Percentiles rank a stretch among this genome's conserved stretches.
phyloP scores from a whole-genome alignment of 1,140 invertebrate genomes.

The Drosophila murphyi region DNA sequence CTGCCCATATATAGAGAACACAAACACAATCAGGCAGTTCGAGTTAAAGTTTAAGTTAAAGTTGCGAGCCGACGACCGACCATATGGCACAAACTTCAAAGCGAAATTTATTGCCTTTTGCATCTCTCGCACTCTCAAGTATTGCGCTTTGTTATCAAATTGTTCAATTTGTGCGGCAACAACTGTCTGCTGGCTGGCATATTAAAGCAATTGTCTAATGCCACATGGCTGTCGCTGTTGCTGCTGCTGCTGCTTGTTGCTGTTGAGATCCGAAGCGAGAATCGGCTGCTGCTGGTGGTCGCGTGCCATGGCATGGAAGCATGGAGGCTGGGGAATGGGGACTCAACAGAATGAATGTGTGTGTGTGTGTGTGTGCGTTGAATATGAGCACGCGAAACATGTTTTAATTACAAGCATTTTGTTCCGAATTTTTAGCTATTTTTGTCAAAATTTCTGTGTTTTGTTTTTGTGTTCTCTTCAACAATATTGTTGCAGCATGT shows the following conservation, averaged over 20 bases:
- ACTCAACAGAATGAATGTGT: constrained; percentile 11
- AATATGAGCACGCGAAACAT: constrained; percentile 76
- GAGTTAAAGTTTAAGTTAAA: constrained; percentile 46
- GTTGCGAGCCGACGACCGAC: constrained; percentile 43
- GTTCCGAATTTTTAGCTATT: constrained; percentile 51
- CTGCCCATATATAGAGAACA: constrained; percentile 64
- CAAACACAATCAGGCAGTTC: constrained; percentile 2
- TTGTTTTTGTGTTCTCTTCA: constrained; percentile 12
- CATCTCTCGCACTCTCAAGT: constrained; percentile 55
- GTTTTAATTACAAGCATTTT: constrained; percentile 75
- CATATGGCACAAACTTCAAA: constrained; percentile 77
- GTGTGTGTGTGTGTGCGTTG: constrained; percentile 28
- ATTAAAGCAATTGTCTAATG: constrained; percentile 81
- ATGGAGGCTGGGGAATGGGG: not conserved
- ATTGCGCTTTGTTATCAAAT: constrained; percentile 71
- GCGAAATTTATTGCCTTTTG: constrained; percentile 68
- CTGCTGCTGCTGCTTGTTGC: constrained; percentile 5
- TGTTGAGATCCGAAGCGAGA: constrained; percentile 10
- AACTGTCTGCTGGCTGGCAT: constrained; percentile 62
- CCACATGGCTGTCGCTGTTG: constrained; percentile 66
- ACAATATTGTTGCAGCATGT: constrained; percentile 45
- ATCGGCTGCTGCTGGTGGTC: constrained; percentile 65
- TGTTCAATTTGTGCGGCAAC: constrained; percentile 73
- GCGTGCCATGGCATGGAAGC: constrained; percentile 50
- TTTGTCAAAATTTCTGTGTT: constrained; percentile 62